These are phyloP conservation scores for Bombus waltoni DNA, from an alignment of 1,140 invertebrate genomes.

Conservation along the genomic window DNA sequence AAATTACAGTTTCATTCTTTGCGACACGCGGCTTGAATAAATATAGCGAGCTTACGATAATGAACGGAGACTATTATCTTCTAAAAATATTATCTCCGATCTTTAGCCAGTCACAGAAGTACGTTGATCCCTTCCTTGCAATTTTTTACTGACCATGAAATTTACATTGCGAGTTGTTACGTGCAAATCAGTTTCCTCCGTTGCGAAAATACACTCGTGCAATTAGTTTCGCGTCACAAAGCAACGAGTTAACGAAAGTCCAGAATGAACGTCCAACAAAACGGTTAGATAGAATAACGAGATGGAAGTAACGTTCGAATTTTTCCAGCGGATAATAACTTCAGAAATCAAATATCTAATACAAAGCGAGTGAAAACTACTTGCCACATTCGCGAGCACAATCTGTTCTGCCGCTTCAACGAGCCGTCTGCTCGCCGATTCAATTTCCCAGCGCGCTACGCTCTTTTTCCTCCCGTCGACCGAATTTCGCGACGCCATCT, in stretches of 20 bases:
- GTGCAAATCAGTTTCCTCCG: no score
- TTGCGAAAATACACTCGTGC: background rate
- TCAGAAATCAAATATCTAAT: background rate
- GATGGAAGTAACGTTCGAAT: background rate
- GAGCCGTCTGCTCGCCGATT: constrained; percentile 14
- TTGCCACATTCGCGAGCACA: background rate
- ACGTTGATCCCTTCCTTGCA: no score
- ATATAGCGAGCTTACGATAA: no score
- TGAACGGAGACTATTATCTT: no score
- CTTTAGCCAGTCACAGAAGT: no score
- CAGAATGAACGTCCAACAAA: no score
- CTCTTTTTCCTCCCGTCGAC: background rate
- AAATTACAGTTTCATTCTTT: no score
- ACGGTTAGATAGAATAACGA: background rate
- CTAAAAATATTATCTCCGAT: no score
- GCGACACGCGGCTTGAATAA: no score
- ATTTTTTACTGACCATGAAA: no score
- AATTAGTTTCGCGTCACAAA: background rate
- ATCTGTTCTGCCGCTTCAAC: constrained; percentile 13
- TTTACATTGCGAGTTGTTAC: no score
- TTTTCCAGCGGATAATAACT: background rate
- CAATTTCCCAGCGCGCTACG: background rate
- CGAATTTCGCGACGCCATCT: constrained; percentile 12
- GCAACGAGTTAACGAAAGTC: background rate
- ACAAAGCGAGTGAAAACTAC: background rate